Evolutionary conservation across 2,888 invertebrate species (phyloP).

Genomic region (Callinectes sapidus): DNA sequence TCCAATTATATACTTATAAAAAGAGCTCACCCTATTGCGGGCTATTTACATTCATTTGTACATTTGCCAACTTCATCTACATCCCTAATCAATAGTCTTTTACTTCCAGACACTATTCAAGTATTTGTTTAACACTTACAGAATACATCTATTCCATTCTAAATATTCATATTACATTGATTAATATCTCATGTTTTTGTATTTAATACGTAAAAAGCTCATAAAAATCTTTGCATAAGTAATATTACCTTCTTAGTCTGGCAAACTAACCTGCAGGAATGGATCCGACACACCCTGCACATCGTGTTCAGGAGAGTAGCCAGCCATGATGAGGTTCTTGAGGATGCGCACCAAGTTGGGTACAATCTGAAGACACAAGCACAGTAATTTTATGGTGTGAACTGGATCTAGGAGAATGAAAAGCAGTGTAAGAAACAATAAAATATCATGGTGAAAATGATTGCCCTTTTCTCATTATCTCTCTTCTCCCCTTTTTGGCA

Average conservation of each 20-base stretch:
- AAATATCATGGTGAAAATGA: no score
- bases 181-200: background rate
- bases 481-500: no score
- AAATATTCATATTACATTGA: background rate
- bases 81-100: background rate
- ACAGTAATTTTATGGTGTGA: background rate
- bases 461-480: no score
- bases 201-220: background rate
- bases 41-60: background rate
- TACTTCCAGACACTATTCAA: background rate
- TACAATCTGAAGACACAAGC: constrained; percentile 85
- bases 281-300: constrained; percentile 99
- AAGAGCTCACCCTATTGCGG: background rate
- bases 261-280: constrained; percentile 89
- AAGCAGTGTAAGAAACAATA: background rate
- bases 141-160: background rate
- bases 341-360: constrained; percentile 98
- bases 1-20: background rate
- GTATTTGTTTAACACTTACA: background rate
- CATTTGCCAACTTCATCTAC: background rate
- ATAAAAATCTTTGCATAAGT: background rate
- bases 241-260: background rate
- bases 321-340: constrained; percentile 98
- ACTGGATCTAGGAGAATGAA: background rate
- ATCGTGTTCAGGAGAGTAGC: constrained; percentile 99